phyloP scores from a whole-genome alignment of 2,113 vertebrate species.

The Burhinus oedicnemus region DNA sequence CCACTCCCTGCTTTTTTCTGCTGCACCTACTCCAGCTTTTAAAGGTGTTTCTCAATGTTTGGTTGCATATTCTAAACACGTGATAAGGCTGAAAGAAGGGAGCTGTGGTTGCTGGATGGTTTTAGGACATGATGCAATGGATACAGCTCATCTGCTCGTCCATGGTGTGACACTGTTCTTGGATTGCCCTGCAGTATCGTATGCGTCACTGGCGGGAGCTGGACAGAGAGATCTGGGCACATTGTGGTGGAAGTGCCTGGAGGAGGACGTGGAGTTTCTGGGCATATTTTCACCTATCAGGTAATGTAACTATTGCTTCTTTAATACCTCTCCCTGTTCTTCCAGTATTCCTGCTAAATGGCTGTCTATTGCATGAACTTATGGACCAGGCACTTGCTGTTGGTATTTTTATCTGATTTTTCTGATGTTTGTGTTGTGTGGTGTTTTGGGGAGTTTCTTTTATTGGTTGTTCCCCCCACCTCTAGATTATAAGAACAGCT shows the following conservation, averaged over 20 bases:
- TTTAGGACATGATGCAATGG: background rate
- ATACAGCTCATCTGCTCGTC: background rate
- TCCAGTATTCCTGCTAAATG: background rate
- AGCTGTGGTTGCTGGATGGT: background rate
- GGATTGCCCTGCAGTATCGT: conserved; percentile 84
- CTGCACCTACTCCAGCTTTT: background rate
- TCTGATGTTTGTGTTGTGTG: background rate
- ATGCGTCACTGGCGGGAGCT: conserved; percentile 83
- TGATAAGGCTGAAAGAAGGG: background rate
- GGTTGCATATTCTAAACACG: background rate
- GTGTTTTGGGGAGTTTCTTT: background rate
- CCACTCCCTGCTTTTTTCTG: background rate
- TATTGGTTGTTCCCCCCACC: rapidly evolving
- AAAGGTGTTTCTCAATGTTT: background rate
- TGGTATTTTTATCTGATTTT: background rate
- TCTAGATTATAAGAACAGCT: background rate
- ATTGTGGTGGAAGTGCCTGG: conserved; percentile 86
- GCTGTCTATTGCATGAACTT: background rate
- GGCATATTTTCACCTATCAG: conserved; percentile 90
- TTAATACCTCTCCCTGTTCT: background rate
- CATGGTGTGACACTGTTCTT: background rate
- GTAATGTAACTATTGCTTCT: conserved; percentile 55
- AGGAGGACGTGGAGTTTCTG: conserved; percentile 85
- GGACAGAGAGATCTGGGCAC: conserved; percentile 77
- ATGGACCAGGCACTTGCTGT: background rate